These are phyloP conservation scores for Charadrius vociferus DNA, from an alignment of 2,113 vertebrate genomes.

Conservation along the genomic window DNA sequence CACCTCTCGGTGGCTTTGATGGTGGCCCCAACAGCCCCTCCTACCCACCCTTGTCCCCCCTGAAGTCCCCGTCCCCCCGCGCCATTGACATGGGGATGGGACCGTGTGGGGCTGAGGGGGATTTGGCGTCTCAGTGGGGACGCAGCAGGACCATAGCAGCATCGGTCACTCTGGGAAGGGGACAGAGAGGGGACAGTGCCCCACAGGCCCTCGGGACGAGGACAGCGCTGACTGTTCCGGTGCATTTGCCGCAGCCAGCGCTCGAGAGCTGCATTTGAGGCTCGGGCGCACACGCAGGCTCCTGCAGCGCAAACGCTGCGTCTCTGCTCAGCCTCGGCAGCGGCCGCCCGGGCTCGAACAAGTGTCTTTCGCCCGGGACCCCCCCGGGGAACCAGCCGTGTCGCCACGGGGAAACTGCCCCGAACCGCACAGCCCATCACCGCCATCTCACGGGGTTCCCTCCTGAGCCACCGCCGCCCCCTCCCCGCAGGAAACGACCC, in stretches of 20 bases:
- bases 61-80: accelerated
- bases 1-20: no score
- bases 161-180: neutral
- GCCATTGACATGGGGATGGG: accelerated
- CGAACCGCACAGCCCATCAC: accelerated
- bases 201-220: neutral
- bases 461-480: neutral
- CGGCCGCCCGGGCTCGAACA: accelerated
- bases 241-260: neutral
- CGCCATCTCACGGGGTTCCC: accelerated
- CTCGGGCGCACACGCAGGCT: neutral
- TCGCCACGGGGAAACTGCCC: accelerated
- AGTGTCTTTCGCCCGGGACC: accelerated
- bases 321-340: neutral
- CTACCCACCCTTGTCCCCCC: neutral
- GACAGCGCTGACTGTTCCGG: neutral
- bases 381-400: accelerated
- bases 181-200: no score
- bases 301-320: accelerated
- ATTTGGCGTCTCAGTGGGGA: accelerated
- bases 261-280: neutral
- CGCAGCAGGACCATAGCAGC: neutral
- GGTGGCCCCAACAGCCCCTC: neutral
- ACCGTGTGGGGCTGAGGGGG: accelerated
- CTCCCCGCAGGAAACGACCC: neutral